Conservation (phyloP, 1,140 invertebrate species). For the Sycobia sp. region DNA sequence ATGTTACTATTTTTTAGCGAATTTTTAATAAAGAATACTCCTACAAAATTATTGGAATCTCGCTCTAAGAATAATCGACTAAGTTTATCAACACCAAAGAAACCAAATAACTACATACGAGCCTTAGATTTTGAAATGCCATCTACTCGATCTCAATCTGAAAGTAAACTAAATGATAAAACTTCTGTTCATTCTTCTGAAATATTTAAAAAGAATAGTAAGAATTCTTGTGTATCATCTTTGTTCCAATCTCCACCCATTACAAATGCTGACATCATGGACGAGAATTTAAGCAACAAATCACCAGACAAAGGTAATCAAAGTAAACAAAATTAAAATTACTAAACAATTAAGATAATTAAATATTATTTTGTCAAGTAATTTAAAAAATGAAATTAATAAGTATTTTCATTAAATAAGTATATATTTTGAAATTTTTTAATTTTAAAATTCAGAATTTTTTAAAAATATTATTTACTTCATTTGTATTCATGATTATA, state of each 20-base stretch:
- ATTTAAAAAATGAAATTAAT: too few species aligned
- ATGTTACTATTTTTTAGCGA: too few species aligned
- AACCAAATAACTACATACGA: constrained; percentile 19
- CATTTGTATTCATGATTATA: background rate
- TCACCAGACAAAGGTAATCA: too few species aligned
- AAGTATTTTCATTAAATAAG: too few species aligned
- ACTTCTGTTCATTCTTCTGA: background rate
- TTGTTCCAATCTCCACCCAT: constrained; percentile 17
- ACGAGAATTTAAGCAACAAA: background rate
- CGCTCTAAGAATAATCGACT: background rate
- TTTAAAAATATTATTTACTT: background rate
- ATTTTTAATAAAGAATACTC: constrained; percentile 6
- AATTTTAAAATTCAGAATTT: too few species aligned
- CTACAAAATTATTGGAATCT: background rate
- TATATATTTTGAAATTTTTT: too few species aligned
- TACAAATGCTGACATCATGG: constrained; percentile 1
- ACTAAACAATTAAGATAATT: too few species aligned
- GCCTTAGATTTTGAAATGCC: constrained; percentile 22
- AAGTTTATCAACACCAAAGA: constrained; percentile 27
- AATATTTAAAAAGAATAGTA: constrained; percentile 1
- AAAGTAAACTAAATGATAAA: constrained; percentile 16
- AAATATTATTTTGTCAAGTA: too few species aligned
- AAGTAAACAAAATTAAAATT: too few species aligned
- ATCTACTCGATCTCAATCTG: constrained; percentile 1
- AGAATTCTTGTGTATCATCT: constrained; percentile 13